Evolutionary conservation across 2,888 invertebrate genomes (phyloP), one percentile per base, ranked within the genome.

Genomic region (Matsumyia berberina): DNA sequence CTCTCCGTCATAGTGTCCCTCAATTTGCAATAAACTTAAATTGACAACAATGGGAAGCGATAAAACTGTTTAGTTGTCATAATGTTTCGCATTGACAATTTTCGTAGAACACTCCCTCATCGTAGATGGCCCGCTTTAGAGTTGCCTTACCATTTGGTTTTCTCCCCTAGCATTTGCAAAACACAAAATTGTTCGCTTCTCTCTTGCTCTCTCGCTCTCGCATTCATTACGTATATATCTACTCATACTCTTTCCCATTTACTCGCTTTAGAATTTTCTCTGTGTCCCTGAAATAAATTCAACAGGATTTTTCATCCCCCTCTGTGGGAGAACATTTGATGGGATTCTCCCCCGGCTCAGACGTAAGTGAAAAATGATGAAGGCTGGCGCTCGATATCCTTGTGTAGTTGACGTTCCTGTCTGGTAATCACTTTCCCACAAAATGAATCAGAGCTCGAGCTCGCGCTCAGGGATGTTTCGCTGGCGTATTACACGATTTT

Each of bases 351-450:
- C 33, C 51, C 39, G 37, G 37, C 64, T 64, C 70, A 70, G 53
- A 72, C 62, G 60, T 66, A 39, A 82, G 77, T 82, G 66, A 78
- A 82, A 82, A 82, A 72, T 74, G 62, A 81, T 70, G 58, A 74
- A 79, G 67, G 35, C 79, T 58, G 42, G 64, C 70, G 29, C 79
- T 58, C 35, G 64, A 74, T 85, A 42, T 74, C 58, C 64, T 74
- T 70, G 74, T 80, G 69, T 79, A 79, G 60, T 67, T 74, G 79
- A 67, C 29, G 74, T 70, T 51, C 74, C 69, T 85, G 70, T 76
- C 80, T 80, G 74, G 74, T 80, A 85, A 85, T 85, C 80, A 80
- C 70, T 85, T 80, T 74, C 58, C 69, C 57, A 46, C 69, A 57
- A 85, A 80, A 64, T 76, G 79, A 85, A 80, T 80, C 80, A 85